Percentiles rank a stretch among this genome's conserved stretches.
Conservation (phyloP, 1,140 invertebrate genomes). For the Camponotus vicinus region DNA sequence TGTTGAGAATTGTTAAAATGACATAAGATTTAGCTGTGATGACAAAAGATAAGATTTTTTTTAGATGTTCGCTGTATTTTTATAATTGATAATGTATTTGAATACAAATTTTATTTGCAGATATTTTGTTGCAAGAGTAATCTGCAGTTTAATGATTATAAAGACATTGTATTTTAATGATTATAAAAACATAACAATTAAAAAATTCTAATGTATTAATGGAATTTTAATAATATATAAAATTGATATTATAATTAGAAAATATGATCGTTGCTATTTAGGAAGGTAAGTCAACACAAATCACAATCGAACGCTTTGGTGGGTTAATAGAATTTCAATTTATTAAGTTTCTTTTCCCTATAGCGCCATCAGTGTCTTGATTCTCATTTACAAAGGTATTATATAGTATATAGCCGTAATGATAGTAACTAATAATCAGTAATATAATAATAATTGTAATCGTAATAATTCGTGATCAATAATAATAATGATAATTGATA, state of each 20-base stretch:
- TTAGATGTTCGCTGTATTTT: neutral
- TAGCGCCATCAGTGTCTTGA: conserved; percentile 82
- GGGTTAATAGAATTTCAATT: conserved; percentile 85
- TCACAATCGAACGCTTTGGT: conserved; percentile 75
- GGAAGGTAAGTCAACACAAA: conserved; percentile 62
- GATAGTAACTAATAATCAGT: conserved; percentile 76
- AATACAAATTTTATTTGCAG: neutral
- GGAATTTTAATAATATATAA: too few species aligned
- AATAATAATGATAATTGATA: conserved; percentile 64
- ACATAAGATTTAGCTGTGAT: neutral
- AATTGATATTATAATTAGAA: too few species aligned
- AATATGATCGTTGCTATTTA: neutral
- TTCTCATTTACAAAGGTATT: conserved; percentile 85
- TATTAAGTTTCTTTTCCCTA: conserved; percentile 82
- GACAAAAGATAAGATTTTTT: neutral
- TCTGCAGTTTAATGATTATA: too few species aligned
- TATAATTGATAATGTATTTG: neutral
- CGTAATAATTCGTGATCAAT: conserved; percentile 63
- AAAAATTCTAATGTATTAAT: too few species aligned
- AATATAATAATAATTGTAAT: conserved; percentile 71
- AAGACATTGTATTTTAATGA: too few species aligned
- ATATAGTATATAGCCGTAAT: conserved; percentile 81
- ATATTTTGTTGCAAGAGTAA: neutral
- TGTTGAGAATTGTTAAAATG: neutral
- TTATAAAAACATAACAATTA: too few species aligned